Evolutionary conservation across 2,888 invertebrate species (phyloP).

Genomic region (Spilosoma lubricipeda): DNA sequence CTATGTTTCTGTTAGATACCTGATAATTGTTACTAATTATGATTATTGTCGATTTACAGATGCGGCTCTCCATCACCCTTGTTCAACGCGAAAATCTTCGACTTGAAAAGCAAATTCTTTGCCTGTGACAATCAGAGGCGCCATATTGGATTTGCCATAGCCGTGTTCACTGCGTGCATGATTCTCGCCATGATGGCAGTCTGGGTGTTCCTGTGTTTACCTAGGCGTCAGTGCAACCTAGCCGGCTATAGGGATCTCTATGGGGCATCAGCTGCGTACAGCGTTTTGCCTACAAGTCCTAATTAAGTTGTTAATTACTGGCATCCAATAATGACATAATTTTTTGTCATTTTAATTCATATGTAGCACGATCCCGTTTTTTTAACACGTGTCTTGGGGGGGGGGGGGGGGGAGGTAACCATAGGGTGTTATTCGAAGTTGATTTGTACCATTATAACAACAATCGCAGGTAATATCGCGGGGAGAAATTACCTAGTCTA

Average conservation of each 20-base stretch:
- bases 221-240: conserved; percentile 58
- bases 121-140: conserved; percentile 60
- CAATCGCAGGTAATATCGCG: too few species aligned
- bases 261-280: conserved; percentile 61
- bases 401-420: too few species aligned
- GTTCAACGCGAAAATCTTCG: conserved; percentile 76
- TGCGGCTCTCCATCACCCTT: conserved; percentile 77
- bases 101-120: conserved; percentile 76
- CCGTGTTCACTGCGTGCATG: conserved; percentile 60
- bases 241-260: conserved; percentile 57
- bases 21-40: too few species aligned
- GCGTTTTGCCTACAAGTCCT: conserved; percentile 61
- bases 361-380: neutral
- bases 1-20: too few species aligned
- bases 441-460: too few species aligned
- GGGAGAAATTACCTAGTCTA: too few species aligned
- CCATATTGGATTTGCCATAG: conserved; percentile 58
- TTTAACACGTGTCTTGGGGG: too few species aligned
- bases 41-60: conserved; percentile 65
- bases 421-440: too few species aligned
- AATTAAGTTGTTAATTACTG: conserved; percentile 18
- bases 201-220: conserved; percentile 74
- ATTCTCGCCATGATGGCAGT: conserved; percentile 63
- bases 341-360: neutral
- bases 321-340: neutral